phyloP scores from a whole-genome alignment of 2,888 invertebrate species.

The Chaetoderma sp. region DNA sequence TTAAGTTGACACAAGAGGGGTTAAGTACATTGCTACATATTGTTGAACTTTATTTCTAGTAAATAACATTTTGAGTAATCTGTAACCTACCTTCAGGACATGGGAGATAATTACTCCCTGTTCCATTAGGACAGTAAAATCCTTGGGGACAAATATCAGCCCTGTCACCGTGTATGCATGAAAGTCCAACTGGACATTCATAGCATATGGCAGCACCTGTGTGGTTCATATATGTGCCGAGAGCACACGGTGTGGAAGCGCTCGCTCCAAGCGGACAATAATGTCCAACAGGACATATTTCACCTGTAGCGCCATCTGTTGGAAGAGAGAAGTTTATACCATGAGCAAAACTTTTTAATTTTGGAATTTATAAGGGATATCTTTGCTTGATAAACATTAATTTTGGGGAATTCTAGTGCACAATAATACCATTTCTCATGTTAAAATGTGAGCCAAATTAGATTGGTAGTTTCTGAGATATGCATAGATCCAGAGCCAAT shows the following conservation, averaged over 20 bases:
- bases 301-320: constrained; percentile 61
- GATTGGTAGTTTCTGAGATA: too few relatives aligned
- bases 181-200: constrained; percentile 59
- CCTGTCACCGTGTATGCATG: constrained; percentile 52
- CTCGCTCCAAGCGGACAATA: constrained; percentile 50
- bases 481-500: too few relatives aligned
- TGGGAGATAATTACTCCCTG: constrained; percentile 49
- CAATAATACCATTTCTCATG: too few relatives aligned
- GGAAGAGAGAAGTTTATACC: constrained; percentile 9
- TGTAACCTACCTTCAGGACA: constrained; percentile 58
- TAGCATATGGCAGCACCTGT: constrained; percentile 56
- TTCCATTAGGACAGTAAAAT: constrained; percentile 56
- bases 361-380: too few relatives aligned
- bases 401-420: too few relatives aligned
- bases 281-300: constrained; percentile 61
- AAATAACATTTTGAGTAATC: too few relatives aligned
- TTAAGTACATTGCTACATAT: too few relatives aligned
- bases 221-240: constrained; percentile 57
- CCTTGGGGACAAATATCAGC: constrained; percentile 64
- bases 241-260: constrained; percentile 45
- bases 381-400: too few relatives aligned
- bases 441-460: too few relatives aligned
- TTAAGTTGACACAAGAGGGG: too few relatives aligned
- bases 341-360: neutral
- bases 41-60: too few relatives aligned